These are phyloP conservation scores for Amphiura filiformis DNA, from an alignment of 35 echinoderm and acorn worm genomes.

Conservation along the genomic window DNA sequence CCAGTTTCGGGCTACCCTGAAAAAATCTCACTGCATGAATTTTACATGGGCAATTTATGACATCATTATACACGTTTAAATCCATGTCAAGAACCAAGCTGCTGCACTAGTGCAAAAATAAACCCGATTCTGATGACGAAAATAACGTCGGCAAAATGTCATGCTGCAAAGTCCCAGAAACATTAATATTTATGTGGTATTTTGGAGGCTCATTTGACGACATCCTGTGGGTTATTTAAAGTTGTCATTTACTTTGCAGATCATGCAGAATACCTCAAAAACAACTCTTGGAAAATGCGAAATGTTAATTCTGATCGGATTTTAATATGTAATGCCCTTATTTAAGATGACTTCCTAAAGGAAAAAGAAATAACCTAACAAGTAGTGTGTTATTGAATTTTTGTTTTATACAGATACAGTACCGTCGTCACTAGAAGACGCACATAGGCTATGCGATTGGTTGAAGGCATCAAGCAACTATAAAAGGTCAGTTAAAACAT, in stretches of 20 bases:
- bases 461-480: neutral
- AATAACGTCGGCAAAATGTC: neutral
- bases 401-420: neutral
- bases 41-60: neutral
- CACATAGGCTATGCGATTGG: slow-evolving; percentile 23
- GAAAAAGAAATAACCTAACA: no score
- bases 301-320: neutral
- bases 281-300: neutral
- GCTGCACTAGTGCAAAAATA: no score
- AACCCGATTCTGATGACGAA: neutral
- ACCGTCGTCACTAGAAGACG: slow-evolving; percentile 27
- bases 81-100: neutral
- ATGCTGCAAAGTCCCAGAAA: neutral
- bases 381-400: no score
- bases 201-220: neutral
- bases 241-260: neutral
- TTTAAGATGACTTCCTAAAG: no score
- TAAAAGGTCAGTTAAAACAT: neutral
- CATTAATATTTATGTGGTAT: neutral
- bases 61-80: neutral
- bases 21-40: neutral
- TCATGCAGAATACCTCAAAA: neutral
- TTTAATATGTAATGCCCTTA: no score
- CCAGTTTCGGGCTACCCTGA: neutral
- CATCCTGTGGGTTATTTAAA: neutral